These are phyloP conservation scores for Tragelaphus imberbis DNA, from an alignment of 2,113 vertebrate species.

Conservation along the genomic window DNA sequence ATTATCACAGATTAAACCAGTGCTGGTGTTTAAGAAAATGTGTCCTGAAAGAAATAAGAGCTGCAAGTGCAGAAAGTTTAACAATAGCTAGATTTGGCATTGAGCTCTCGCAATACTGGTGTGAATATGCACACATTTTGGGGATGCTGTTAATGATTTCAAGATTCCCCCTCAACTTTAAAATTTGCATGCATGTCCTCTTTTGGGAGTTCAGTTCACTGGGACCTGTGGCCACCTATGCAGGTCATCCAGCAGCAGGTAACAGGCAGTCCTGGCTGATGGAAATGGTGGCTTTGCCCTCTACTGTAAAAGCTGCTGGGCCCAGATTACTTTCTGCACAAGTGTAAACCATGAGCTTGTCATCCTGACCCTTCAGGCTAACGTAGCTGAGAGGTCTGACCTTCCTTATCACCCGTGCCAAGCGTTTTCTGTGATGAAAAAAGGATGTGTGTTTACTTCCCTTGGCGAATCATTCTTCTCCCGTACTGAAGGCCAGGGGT, in stretches of 20 bases:
- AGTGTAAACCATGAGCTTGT: neutral
- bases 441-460: conserved; percentile 25
- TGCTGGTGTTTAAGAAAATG: neutral
- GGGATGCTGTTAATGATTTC: neutral
- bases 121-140: neutral
- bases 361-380: conserved; percentile 7
- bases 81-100: neutral
- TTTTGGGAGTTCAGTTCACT: neutral
- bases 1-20: neutral
- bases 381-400: neutral
- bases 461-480: neutral
- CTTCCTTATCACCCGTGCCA: neutral
- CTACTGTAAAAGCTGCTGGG: neutral
- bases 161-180: neutral
- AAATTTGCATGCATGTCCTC: fast-evolving
- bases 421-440: conserved; percentile 44
- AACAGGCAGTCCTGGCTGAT: fast-evolving
- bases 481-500: neutral
- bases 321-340: conserved; percentile 29
- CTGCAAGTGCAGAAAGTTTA: neutral
- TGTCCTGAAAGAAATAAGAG: neutral
- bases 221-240: neutral
- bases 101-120: neutral
- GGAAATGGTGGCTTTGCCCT: neutral
- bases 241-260: neutral